Conservation (phyloP, 2,888 invertebrate genomes). For the Drosophila barbarae region DNA sequence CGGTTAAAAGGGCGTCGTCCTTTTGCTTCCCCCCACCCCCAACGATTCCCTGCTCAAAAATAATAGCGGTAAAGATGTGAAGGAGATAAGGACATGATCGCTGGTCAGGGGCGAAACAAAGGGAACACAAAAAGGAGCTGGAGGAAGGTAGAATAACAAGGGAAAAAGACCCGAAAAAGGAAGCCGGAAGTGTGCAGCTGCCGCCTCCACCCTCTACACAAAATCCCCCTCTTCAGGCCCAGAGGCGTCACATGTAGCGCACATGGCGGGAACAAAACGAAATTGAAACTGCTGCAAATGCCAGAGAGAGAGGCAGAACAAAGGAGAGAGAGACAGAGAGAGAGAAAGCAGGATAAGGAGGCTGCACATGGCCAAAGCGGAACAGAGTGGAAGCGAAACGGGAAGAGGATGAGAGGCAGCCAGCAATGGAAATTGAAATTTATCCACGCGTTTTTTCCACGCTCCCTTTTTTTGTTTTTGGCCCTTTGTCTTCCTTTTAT, state of each 20-base stretch:
- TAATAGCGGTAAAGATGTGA: constrained; percentile 13
- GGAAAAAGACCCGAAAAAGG: constrained; percentile 44
- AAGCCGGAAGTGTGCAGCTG: constrained; percentile 54
- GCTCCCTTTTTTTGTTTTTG: constrained; percentile 13
- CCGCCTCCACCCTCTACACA: constrained; percentile 1
- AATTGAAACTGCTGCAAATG: constrained; percentile 17
- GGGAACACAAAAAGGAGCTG: neutral
- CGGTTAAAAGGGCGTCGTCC: constrained; percentile 24
- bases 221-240: neutral
- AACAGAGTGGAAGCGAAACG: constrained; percentile 10
- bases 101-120: constrained; percentile 21
- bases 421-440: constrained; percentile 50
- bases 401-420: constrained; percentile 9
- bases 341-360: constrained; percentile 3
- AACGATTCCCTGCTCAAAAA: neutral
- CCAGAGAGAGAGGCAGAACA: neutral
- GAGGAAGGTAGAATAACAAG: constrained; percentile 4
- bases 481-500: constrained; percentile 23
- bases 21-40: neutral
- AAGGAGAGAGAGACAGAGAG: neutral
- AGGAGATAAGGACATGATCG: constrained; percentile 33
- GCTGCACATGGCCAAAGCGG: constrained; percentile 13
- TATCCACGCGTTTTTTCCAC: constrained; percentile 42
- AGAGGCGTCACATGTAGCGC: constrained; percentile 39
- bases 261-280: constrained; percentile 35